phyloP scores from a whole-genome alignment of 2,113 vertebrate species.

The Hypomesus transpacificus region DNA sequence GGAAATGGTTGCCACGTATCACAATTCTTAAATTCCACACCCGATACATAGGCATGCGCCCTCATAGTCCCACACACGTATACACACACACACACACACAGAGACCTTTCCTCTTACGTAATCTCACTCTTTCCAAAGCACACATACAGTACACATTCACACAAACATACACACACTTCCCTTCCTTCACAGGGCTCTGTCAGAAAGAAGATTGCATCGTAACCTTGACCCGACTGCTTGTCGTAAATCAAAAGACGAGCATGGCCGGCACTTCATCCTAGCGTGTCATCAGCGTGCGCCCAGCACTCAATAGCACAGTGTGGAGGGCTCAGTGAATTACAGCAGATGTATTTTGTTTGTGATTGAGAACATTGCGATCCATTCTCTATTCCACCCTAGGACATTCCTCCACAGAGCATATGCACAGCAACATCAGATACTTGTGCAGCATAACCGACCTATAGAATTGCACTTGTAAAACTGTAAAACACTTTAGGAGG shows the following conservation, averaged over 20 bases:
- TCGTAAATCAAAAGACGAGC: conserved; percentile 48
- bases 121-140: neutral
- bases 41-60: neutral
- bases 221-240: conserved; percentile 61
- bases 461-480: neutral
- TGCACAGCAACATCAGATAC: neutral
- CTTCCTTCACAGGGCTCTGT: conserved; percentile 29
- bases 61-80: neutral
- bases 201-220: conserved; percentile 49
- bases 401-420: no score
- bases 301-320: conserved; percentile 26
- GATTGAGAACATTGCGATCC: neutral
- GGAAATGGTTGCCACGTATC: neutral
- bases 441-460: neutral
- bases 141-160: neutral
- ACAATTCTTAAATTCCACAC: neutral
- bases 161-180: conserved; percentile 6
- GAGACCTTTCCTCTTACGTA: neutral
- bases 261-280: conserved; percentile 42
- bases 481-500: neutral
- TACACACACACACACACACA: neutral
- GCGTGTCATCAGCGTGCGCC: conserved; percentile 37
- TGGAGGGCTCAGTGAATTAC: conserved; percentile 27
- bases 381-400: neutral
- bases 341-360: neutral